phyloP scores from a whole-genome alignment of 2,888 invertebrate genomes.

The Dicranocentrus wangi region DNA sequence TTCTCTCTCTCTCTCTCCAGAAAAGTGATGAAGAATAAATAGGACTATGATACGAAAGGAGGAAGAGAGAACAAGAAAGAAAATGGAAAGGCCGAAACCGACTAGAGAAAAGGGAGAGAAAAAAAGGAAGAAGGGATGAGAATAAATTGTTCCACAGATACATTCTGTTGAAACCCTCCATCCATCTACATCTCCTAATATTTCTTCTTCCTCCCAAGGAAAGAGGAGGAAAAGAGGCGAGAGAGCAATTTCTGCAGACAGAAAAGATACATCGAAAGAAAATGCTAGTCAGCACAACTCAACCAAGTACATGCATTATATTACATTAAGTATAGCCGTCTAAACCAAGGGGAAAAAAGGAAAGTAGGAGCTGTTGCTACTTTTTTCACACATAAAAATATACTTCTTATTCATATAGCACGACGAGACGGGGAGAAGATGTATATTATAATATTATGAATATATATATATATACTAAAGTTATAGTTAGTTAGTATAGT shows the following conservation, averaged over 20 bases:
- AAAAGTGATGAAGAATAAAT: slow-evolving; percentile 55
- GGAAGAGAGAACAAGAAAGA: slow-evolving; percentile 48
- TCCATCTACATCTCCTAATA: slow-evolving; percentile 67
- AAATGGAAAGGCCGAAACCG: slow-evolving; percentile 29
- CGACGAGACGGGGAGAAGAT: not conserved
- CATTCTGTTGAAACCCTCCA: slow-evolving; percentile 67
- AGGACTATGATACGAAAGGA: slow-evolving; percentile 35
- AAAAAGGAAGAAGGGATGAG: slow-evolving; percentile 48
- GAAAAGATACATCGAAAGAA: slow-evolving; percentile 64
- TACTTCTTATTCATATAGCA: too few species aligned
- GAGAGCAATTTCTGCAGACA: slow-evolving; percentile 67
- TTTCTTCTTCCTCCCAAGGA: slow-evolving; percentile 44
- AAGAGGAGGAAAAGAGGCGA: slow-evolving; percentile 47
- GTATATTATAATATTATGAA: too few species aligned
- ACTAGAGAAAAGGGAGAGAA: slow-evolving; percentile 28
- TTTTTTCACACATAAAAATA: slow-evolving; percentile 8
- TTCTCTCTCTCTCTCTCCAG: slow-evolving; percentile 11
- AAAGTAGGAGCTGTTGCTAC: slow-evolving; percentile 33
- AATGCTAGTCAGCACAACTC: slow-evolving; percentile 64
- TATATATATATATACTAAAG: too few species aligned
- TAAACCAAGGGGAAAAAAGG: too few species aligned
- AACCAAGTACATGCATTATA: slow-evolving; percentile 11
- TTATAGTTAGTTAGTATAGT: too few species aligned
- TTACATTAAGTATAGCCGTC: slow-evolving; percentile 31
- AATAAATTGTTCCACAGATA: slow-evolving; percentile 68